Percentiles rank a stretch among this genome's conserved stretches.
Evolutionary conservation across 2,888 invertebrate species (phyloP).

Genomic region (Drosophila monieri): DNA sequence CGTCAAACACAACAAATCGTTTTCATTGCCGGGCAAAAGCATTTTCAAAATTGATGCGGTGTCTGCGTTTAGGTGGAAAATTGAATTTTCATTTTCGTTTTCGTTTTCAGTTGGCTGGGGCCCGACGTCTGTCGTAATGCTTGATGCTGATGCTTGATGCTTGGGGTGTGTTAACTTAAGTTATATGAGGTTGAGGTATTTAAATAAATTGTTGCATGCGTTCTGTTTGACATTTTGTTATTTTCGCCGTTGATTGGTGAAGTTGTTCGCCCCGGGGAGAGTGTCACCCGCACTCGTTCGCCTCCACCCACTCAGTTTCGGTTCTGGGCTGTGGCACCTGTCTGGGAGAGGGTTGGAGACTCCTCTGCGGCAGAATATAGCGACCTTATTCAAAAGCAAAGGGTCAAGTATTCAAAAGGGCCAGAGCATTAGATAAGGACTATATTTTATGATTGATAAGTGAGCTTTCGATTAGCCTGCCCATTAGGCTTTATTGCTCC

Average conservation of each 20-base stretch:
- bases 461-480: background rate
- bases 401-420: too few species aligned
- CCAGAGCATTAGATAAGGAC: too few species aligned
- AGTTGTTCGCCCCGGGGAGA: constrained; percentile 39
- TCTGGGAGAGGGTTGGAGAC: constrained; percentile 11
- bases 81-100: constrained; percentile 77
- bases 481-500: background rate
- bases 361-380: too few species aligned
- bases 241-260: constrained; percentile 76
- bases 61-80: constrained; percentile 80
- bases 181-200: constrained; percentile 77
- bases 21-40: constrained; percentile 71
- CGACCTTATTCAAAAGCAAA: too few species aligned
- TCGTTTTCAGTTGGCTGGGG: constrained; percentile 56
- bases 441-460: background rate
- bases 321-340: constrained; percentile 62
- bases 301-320: constrained; percentile 46
- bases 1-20: constrained; percentile 80
- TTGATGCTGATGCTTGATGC: constrained; percentile 23
- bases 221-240: constrained; percentile 81
- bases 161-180: constrained; percentile 67
- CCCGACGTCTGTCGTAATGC: constrained; percentile 34
- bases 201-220: constrained; percentile 80
- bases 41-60: constrained; percentile 81
- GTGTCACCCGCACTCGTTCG: constrained; percentile 37